Evolutionary conservation across 2,888 invertebrate species (phyloP).

Genomic region (Drosophila prostipennis): DNA sequence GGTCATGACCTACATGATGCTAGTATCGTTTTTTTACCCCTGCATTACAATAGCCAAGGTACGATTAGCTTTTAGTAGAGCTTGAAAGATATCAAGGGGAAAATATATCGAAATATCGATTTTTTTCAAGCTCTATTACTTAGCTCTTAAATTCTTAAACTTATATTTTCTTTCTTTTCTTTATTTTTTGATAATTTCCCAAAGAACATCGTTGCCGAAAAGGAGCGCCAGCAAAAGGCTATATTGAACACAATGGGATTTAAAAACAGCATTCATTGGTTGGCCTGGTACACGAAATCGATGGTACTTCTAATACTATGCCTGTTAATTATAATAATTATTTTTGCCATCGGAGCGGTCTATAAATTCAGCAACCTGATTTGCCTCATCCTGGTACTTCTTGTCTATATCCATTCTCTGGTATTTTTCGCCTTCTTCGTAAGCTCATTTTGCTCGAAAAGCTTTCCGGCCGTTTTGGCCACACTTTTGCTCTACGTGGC

Average conservation of each 20-base stretch:
- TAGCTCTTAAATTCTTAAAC: not conserved
- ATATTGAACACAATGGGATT: slow-evolving; percentile 12
- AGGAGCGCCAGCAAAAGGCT: slow-evolving; percentile 6
- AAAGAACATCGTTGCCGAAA: slow-evolving; percentile 21
- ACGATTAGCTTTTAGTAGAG: not conserved
- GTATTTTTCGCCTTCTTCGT: slow-evolving; percentile 91
- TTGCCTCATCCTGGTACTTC: slow-evolving; percentile 73
- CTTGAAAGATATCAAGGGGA: too few relatives aligned
- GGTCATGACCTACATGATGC: not conserved
- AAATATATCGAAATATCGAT: too few relatives aligned
- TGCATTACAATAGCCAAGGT: slow-evolving; percentile 6
- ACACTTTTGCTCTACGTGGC: not conserved
- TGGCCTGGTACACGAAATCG: slow-evolving; percentile 28
- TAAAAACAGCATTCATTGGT: slow-evolving; percentile 10
- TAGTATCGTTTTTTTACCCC: slow-evolving; percentile 7
- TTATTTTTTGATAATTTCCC: not conserved
- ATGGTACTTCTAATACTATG: slow-evolving; percentile 9
- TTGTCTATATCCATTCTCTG: slow-evolving; percentile 88
- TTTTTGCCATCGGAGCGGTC: not conserved
- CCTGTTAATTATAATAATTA: not conserved
- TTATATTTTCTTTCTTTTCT: not conserved
- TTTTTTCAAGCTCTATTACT: too few relatives aligned
- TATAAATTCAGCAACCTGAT: not conserved
- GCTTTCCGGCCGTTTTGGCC: slow-evolving; percentile 89
- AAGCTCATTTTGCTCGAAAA: slow-evolving; percentile 91